phyloP scores from a whole-genome alignment of 2,113 vertebrate species.

The Anas platyrhynchos region DNA sequence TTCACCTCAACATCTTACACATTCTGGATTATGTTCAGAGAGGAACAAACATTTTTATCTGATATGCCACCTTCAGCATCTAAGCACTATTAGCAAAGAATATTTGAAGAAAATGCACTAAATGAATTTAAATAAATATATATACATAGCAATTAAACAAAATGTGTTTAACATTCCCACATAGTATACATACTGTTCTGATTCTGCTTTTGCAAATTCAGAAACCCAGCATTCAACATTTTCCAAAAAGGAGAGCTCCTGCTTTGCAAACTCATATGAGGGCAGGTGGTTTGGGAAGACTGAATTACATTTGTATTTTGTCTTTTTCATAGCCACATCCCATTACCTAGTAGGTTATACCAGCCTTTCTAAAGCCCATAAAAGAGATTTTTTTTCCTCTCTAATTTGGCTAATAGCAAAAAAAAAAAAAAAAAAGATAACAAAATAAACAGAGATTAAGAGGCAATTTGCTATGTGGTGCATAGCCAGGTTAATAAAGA shows the following conservation, averaged over 20 bases:
- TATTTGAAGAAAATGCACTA: not conserved
- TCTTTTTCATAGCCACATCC: not conserved
- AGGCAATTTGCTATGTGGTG: conserved; percentile 37
- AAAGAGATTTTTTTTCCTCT: not conserved
- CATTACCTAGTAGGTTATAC: not conserved
- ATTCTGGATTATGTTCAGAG: not conserved
- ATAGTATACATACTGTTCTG: rapidly evolving
- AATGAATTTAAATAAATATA: not conserved
- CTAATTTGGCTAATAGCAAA: conserved; percentile 27
- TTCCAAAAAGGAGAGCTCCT: not conserved
- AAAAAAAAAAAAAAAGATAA: not conserved
- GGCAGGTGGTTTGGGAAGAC: not conserved
- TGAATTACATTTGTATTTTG: not conserved
- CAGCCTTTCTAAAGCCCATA: not conserved
- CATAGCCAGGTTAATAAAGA: conserved; percentile 47
- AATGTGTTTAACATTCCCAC: not conserved
- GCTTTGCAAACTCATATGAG: not conserved
- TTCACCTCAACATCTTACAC: not conserved
- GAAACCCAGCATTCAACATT: not conserved
- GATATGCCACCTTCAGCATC: not conserved
- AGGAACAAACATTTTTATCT: not conserved
- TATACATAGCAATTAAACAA: not conserved
- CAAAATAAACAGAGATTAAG: conserved; percentile 51
- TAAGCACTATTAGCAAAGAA: not conserved
- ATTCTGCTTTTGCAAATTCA: not conserved